Evolutionary conservation across 2,797 vertebrate genomes (phyloP).

Genomic region (Spea hammondii): DNA sequence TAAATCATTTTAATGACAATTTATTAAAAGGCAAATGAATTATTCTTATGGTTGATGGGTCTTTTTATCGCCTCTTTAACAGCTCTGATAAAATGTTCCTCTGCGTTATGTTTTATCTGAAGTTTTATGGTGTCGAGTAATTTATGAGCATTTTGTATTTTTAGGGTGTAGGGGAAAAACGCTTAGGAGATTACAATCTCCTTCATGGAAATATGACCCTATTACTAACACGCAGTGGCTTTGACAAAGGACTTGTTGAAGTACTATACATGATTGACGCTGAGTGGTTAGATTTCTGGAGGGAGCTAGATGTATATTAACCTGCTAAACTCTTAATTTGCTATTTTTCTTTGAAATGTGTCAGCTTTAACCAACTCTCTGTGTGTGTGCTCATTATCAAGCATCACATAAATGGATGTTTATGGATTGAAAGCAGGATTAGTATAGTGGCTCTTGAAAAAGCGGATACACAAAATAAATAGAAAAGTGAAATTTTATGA

Average conservation of each 20-base stretch:
- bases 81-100: slow-evolving; percentile 44
- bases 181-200: slow-evolving; percentile 20
- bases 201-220: slow-evolving; percentile 26
- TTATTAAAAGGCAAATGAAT: slow-evolving; percentile 54
- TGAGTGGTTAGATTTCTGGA: not conserved
- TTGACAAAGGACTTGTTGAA: not conserved
- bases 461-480: no score
- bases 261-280: not conserved
- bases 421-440: not conserved
- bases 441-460: not conserved
- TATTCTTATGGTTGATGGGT: slow-evolving; percentile 47
- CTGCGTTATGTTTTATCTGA: slow-evolving; percentile 41
- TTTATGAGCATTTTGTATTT: slow-evolving; percentile 35
- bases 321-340: not conserved
- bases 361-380: slow-evolving; percentile 4
- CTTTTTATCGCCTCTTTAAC: slow-evolving; percentile 50
- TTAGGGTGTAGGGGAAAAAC: slow-evolving; percentile 36
- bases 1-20: slow-evolving; percentile 51
- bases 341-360: slow-evolving; percentile 12
- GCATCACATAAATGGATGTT: slow-evolving; percentile 8
- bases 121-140: slow-evolving; percentile 37
- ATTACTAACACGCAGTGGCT: slow-evolving; percentile 3
- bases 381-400: slow-evolving; percentile 15
- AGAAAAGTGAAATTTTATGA: no score
- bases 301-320: slow-evolving; percentile 16